Evolutionary conservation across 2,113 vertebrate species (phyloP).

Genomic region (Cettia cetti): DNA sequence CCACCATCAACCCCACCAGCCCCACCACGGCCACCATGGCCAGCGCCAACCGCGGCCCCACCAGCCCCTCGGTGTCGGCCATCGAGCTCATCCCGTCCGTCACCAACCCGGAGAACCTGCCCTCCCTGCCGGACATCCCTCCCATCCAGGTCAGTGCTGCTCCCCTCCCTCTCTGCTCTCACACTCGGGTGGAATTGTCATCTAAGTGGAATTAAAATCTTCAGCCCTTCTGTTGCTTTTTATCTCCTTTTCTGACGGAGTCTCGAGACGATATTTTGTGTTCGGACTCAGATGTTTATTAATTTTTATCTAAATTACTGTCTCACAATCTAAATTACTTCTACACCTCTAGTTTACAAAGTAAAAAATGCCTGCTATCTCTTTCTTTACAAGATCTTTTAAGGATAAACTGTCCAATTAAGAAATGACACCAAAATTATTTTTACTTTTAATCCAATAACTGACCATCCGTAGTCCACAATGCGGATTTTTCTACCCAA

Average conservation of each 20-base stretch:
- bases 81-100: slow-evolving; percentile 97
- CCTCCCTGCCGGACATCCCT: slow-evolving; percentile 94
- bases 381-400: neutral
- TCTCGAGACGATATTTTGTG: neutral
- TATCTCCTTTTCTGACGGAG: neutral
- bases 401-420: neutral
- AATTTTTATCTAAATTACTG: neutral
- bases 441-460: neutral
- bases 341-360: neutral
- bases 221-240: neutral
- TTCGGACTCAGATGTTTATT: neutral
- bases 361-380: neutral
- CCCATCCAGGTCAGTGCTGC: slow-evolving; percentile 90
- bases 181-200: neutral
- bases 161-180: neutral
- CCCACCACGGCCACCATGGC: slow-evolving; percentile 96
- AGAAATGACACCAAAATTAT: neutral
- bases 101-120: slow-evolving; percentile 97
- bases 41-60: slow-evolving; percentile 88
- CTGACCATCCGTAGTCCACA: neutral
- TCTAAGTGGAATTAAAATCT: neutral
- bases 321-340: neutral
- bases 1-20: slow-evolving; percentile 91
- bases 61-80: slow-evolving; percentile 88
- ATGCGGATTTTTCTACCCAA: neutral